A percentile compares a stretch with the other conserved stretches of the same genome.
phyloP scores from a whole-genome alignment of 2,113 vertebrate species.

The Upupa epops region DNA sequence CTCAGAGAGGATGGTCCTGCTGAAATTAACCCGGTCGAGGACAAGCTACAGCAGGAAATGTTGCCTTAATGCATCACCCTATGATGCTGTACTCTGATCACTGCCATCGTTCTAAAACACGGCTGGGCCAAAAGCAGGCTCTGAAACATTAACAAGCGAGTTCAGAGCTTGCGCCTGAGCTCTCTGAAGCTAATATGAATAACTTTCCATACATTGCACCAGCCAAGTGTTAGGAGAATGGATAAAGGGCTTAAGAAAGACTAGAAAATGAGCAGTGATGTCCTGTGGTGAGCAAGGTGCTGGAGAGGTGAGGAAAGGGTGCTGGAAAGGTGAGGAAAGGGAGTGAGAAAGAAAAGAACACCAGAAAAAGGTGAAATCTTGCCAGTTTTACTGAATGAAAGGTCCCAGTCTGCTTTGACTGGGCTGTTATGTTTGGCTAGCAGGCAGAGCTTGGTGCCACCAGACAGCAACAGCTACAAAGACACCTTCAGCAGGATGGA shows the following conservation, averaged over 20 bases:
- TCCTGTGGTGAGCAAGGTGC: background rate
- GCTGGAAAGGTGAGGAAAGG: too few relatives aligned
- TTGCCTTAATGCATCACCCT: background rate
- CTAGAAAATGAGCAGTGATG: background rate
- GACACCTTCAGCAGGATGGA: background rate
- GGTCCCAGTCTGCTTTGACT: background rate
- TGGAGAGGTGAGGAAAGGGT: background rate
- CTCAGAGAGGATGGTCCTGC: background rate
- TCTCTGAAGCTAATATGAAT: background rate
- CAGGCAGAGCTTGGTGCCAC: background rate
- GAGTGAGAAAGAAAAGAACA: background rate
- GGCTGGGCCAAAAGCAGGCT: background rate
- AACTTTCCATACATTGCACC: background rate
- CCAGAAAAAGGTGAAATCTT: background rate
- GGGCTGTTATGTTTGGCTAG: background rate
- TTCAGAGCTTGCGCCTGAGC: background rate
- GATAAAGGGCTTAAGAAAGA: background rate
- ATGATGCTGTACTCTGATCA: background rate
- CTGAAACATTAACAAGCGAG: background rate
- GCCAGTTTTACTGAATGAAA: background rate
- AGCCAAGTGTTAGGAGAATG: accelerated
- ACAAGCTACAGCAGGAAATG: background rate
- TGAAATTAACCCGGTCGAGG: background rate
- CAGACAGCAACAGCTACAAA: background rate
- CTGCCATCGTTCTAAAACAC: background rate